A percentile compares a stretch with the other conserved stretches of the same genome.
These are phyloP conservation scores for Poecilia velifera DNA, from an alignment of 2,797 vertebrate genomes.

Conservation along the genomic window DNA sequence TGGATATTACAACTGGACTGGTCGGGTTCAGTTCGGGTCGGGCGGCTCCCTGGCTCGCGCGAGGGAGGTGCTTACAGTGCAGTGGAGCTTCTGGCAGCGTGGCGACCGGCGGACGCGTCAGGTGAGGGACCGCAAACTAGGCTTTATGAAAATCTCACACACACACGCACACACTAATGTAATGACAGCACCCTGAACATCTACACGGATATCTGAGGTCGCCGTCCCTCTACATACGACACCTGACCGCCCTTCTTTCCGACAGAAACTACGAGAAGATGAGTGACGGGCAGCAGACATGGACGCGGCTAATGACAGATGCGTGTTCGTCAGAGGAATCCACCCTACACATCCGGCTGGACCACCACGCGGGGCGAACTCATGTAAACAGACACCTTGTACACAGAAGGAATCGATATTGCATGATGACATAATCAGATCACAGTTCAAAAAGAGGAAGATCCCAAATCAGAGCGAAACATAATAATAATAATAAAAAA, in stretches of 20 bases:
- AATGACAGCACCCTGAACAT: conserved; percentile 78
- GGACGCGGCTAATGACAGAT: conserved; percentile 54
- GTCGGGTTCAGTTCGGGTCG: conserved; percentile 71
- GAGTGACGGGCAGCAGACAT: conserved; percentile 63
- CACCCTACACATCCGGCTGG: conserved; percentile 66
- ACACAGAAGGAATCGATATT: conserved; percentile 86
- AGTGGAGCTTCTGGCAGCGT: conserved; percentile 82
- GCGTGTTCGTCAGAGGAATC: conserved; percentile 59
- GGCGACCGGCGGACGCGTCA: conserved; percentile 67
- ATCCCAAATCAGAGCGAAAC: conserved; percentile 82
- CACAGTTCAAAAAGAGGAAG: conserved; percentile 87
- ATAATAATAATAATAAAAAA: too few relatives aligned
- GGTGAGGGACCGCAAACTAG: conserved; percentile 61
- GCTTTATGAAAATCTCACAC: conserved; percentile 53
- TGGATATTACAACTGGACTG: conserved; percentile 83
- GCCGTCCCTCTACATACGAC: conserved; percentile 57
- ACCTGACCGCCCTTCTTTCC: conserved; percentile 51
- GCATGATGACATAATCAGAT: conserved; percentile 87
- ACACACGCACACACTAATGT: conserved; percentile 52
- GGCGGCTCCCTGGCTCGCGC: conserved; percentile 77
- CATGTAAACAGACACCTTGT: conserved; percentile 87
- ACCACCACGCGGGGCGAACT: conserved; percentile 74
- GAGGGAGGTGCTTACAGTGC: conserved; percentile 81
- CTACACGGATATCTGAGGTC: conserved; percentile 64
- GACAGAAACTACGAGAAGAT: conserved; percentile 54